phyloP scores from a whole-genome alignment of 2,888 invertebrate species.

The Camptogramma bilineatum region DNA sequence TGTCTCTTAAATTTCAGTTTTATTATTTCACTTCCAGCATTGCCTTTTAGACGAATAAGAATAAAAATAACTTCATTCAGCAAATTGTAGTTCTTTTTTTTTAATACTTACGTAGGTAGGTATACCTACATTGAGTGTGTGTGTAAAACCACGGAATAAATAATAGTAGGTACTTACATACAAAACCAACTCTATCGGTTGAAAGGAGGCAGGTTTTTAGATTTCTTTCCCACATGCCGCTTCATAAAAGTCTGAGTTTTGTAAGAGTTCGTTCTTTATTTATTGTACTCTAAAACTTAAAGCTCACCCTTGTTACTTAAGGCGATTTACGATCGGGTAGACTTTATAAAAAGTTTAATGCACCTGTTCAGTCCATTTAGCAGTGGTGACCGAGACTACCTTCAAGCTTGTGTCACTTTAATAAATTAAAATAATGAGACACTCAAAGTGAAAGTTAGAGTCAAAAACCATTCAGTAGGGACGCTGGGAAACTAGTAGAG shows the following conservation, averaged over 20 bases:
- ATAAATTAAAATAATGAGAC: too few species aligned
- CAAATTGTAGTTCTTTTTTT: too few species aligned
- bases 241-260: slow-evolving; percentile 58
- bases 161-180: too few species aligned
- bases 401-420: slow-evolving; percentile 6
- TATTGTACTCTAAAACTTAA: slow-evolving; percentile 70
- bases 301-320: slow-evolving; percentile 76
- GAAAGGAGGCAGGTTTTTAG: slow-evolving; percentile 32
- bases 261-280: slow-evolving; percentile 62
- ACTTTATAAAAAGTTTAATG: slow-evolving; percentile 73
- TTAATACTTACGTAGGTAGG: too few species aligned
- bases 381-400: slow-evolving; percentile 61
- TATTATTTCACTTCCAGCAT: too few species aligned
- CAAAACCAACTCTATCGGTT: slow-evolving; percentile 33
- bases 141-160: too few species aligned
- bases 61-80: too few species aligned
- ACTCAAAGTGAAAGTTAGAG: neutral
- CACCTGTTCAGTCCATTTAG: slow-evolving; percentile 78
- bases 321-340: slow-evolving; percentile 72
- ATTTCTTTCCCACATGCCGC: slow-evolving; percentile 42
- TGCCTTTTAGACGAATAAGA: too few species aligned
- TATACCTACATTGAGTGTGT: too few species aligned
- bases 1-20: too few species aligned
- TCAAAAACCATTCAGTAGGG: neutral
- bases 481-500: too few species aligned